These are phyloP conservation scores for Lymantria dispar DNA, from an alignment of 2,888 invertebrate species.

Conservation along the genomic window DNA sequence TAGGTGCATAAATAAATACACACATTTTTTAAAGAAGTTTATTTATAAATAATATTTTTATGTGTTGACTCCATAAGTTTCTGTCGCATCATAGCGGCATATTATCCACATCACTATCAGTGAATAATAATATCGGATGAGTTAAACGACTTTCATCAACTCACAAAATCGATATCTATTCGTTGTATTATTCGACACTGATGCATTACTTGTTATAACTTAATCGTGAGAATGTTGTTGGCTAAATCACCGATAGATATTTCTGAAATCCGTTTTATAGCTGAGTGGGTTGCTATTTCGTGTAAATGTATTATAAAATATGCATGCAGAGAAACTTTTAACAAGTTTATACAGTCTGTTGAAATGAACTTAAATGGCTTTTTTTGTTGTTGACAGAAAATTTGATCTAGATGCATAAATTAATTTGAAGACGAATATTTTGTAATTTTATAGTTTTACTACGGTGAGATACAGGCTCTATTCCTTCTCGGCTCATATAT, in stretches of 20 bases:
- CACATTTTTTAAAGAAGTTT: no score
- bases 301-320: conserved; percentile 21
- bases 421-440: no score
- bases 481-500: no score
- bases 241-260: conserved; percentile 17
- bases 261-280: conserved; percentile 19
- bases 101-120: no score
- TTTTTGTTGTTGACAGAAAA: conserved; percentile 1
- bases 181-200: conserved; percentile 16
- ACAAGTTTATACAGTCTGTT: conserved; percentile 3
- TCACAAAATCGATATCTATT: conserved; percentile 18
- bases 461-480: no score
- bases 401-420: not conserved
- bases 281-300: conserved; percentile 19
- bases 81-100: no score
- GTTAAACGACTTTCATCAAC: conserved; percentile 16
- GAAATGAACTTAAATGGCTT: not conserved
- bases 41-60: no score
- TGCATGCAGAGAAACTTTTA: conserved; percentile 19
- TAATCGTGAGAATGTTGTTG: conserved; percentile 22
- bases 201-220: conserved; percentile 18
- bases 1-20: no score
- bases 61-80: no score
- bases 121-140: conserved; percentile 2
- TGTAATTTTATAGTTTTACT: no score